Percentiles rank a stretch among this genome's conserved stretches.
These are phyloP conservation scores for Gymnodraco acuticeps DNA, from an alignment of 2,797 vertebrate genomes.

Conservation along the genomic window DNA sequence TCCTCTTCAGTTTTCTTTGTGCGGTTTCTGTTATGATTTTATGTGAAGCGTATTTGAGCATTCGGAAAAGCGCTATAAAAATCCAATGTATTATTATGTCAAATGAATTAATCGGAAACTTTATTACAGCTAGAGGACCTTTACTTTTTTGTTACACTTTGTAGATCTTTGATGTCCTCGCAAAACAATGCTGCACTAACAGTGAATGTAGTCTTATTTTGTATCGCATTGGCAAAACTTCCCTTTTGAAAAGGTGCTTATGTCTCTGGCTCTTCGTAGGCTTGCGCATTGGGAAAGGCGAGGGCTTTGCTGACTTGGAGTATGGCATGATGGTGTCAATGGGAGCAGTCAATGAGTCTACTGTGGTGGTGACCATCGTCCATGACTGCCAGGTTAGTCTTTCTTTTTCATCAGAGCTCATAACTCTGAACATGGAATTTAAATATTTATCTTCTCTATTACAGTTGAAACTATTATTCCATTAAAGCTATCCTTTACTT, in stretches of 20 bases:
- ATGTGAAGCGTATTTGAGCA: no score
- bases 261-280: slow-evolving; percentile 78
- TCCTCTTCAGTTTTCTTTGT: neutral
- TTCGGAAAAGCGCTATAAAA: no score
- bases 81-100: no score
- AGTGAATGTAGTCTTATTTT: no score
- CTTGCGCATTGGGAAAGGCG: slow-evolving; percentile 96
- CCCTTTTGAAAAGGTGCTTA: neutral
- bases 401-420: neutral
- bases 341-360: slow-evolving; percentile 88
- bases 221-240: neutral
- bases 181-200: neutral
- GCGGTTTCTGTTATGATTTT: no score
- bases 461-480: neutral
- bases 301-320: slow-evolving; percentile 96
- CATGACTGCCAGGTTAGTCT: slow-evolving; percentile 95
- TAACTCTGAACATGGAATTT: neutral
- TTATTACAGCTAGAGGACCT: neutral
- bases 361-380: slow-evolving; percentile 92
- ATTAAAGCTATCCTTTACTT: neutral
- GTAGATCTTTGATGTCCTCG: neutral
- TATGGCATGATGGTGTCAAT: slow-evolving; percentile 96
- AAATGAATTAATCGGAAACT: slow-evolving; percentile 13
- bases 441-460: neutral
- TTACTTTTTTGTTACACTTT: neutral